Evolutionary conservation across 1,140 invertebrate species (phyloP).

Genomic region (Teleopsis dalmanni): DNA sequence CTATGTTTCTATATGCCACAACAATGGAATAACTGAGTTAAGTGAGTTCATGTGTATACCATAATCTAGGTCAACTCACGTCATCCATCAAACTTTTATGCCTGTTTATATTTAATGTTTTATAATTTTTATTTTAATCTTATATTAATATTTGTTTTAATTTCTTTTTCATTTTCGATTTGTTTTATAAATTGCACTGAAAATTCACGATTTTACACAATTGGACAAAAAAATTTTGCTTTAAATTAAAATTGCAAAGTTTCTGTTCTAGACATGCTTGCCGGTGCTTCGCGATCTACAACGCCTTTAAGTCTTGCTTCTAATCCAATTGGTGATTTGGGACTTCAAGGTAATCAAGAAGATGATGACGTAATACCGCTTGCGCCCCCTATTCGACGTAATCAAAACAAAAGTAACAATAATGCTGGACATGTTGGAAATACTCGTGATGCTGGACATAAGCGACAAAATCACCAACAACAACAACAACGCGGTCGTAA

Average conservation of each 20-base stretch:
- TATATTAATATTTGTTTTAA: not conserved
- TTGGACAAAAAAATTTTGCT: too few relatives aligned
- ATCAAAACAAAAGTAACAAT: conserved; percentile 18
- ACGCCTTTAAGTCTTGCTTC: conserved; percentile 63
- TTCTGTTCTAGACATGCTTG: conserved; percentile 68
- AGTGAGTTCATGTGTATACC: too few relatives aligned
- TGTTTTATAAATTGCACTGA: not conserved
- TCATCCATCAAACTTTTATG: too few relatives aligned
- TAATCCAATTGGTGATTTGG: conserved; percentile 75
- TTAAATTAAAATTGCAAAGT: conserved; percentile 17
- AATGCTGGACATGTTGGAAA: conserved; percentile 33
- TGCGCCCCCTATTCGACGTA: conserved; percentile 10
- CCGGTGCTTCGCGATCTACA: conserved; percentile 62
- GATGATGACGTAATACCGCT: conserved; percentile 3
- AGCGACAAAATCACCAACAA: conserved; percentile 37
- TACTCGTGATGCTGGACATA: conserved; percentile 38
- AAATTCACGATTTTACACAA: not conserved
- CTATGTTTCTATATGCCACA: too few relatives aligned
- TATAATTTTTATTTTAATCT: too few relatives aligned
- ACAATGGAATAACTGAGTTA: too few relatives aligned
- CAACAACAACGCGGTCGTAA: conserved; percentile 24
- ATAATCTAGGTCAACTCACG: too few relatives aligned
- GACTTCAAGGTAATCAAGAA: conserved; percentile 52
- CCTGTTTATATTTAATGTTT: too few relatives aligned
- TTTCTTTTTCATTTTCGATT: not conserved